Percentiles rank a stretch among this genome's conserved stretches.
phyloP scores from a whole-genome alignment of 2,797 vertebrate species.

The Staurois parvus region DNA sequence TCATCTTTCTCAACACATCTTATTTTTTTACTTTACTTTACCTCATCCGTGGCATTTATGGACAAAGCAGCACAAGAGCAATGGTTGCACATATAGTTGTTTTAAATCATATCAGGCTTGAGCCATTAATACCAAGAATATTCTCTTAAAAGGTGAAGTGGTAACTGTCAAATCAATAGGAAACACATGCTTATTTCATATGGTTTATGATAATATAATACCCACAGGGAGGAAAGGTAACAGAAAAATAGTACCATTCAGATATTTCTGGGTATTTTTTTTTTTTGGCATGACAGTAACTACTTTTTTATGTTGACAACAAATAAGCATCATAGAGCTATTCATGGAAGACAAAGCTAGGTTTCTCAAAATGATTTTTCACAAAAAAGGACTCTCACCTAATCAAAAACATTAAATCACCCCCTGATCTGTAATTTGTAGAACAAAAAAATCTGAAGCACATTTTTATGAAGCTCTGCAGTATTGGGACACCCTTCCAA shows the following conservation, averaged over 20 bases:
- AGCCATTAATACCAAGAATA: background rate
- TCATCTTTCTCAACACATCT: background rate
- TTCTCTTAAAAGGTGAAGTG: constrained; percentile 18
- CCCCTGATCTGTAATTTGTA: background rate
- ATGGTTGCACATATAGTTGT: background rate
- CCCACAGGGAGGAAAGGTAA: background rate
- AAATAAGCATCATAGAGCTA: background rate
- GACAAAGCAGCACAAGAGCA: constrained; percentile 26
- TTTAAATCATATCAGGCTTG: constrained; percentile 20
- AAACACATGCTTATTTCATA: background rate
- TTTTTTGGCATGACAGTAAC: background rate
- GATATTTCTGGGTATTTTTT: background rate
- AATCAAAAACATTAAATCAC: background rate
- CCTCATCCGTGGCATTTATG: constrained; percentile 40
- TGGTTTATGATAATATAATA: constrained; percentile 22
- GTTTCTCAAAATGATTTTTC: no score
- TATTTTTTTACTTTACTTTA: constrained; percentile 13
- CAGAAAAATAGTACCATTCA: background rate
- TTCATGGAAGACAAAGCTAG: no score
- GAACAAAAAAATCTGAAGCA: no score
- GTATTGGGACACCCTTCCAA: no score
- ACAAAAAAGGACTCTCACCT: background rate
- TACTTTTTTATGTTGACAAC: background rate
- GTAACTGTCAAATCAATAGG: constrained; percentile 5
- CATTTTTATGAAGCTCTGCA: no score